Percentiles rank a stretch among this genome's conserved stretches.
Conservation (phyloP, 2,888 invertebrate species). For the Esperia sulphurella region DNA sequence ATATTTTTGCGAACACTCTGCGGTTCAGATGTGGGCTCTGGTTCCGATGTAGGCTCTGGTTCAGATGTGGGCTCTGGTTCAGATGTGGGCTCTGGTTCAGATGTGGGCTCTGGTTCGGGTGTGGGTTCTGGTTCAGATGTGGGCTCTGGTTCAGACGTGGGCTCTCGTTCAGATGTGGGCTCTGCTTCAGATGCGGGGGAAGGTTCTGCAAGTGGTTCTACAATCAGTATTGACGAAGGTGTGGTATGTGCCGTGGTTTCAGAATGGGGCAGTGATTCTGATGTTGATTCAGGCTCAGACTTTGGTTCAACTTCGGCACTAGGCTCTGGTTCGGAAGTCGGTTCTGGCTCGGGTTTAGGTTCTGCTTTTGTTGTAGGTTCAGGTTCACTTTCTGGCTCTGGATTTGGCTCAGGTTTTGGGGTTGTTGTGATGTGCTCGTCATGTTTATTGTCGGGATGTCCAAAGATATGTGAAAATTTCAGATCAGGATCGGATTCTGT, state of each 20-base stretch:
- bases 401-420: conserved; percentile 17
- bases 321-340: conserved; percentile 38
- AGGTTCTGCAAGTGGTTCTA: conserved; percentile 21
- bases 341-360: conserved; percentile 28
- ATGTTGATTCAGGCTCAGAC: conserved; percentile 37
- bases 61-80: conserved; percentile 49
- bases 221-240: conserved; percentile 21
- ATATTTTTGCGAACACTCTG: conserved; percentile 10
- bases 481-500: conserved; percentile 46
- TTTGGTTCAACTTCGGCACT: conserved; percentile 48
- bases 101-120: conserved; percentile 34
- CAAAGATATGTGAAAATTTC: conserved; percentile 54
- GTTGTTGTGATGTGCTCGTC: conserved; percentile 27
- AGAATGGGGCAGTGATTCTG: conserved; percentile 15
- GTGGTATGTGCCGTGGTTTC: conserved; percentile 14
- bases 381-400: conserved; percentile 29
- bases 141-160: conserved; percentile 43
- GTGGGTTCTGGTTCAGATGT: conserved; percentile 38
- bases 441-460: conserved; percentile 30
- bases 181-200: conserved; percentile 24
- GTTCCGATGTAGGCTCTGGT: conserved; percentile 21
- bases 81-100: conserved; percentile 39
- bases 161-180: conserved; percentile 40
- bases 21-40: conserved; percentile 13
- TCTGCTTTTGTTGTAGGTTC: conserved; percentile 38